Percentiles rank a stretch among this genome's conserved stretches.
These are phyloP conservation scores for Xiphophorus hellerii DNA, from an alignment of 2,113 vertebrate species.

Conservation along the genomic window DNA sequence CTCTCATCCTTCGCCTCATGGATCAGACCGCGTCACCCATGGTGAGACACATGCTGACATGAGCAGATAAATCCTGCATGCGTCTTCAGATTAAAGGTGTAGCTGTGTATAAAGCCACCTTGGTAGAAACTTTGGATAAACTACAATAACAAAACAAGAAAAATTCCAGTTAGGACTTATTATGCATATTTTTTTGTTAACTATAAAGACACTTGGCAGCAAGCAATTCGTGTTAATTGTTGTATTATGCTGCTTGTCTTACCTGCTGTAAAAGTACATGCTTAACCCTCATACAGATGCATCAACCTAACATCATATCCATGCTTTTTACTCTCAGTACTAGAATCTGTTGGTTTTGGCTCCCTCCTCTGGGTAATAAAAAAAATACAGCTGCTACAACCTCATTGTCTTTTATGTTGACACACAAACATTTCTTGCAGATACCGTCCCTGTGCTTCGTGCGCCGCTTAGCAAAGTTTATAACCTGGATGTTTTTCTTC, in stretches of 20 bases:
- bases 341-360: slow-evolving; percentile 12
- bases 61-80: not conserved
- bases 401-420: slow-evolving; percentile 4
- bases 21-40: slow-evolving; percentile 86
- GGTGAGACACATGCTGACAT: slow-evolving; percentile 78
- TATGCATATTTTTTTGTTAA: not conserved
- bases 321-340: slow-evolving; percentile 4
- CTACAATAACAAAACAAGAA: not conserved
- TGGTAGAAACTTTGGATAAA: too few relatives aligned
- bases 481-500: not conserved
- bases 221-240: not conserved
- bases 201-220: not conserved
- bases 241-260: slow-evolving; percentile 8
- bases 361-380: slow-evolving; percentile 56
- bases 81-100: not conserved
- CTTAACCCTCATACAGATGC: not conserved
- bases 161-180: not conserved
- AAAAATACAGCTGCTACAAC: slow-evolving; percentile 5
- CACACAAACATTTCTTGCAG: slow-evolving; percentile 12
- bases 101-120: too few relatives aligned
- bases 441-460: slow-evolving; percentile 7
- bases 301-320: slow-evolving; percentile 1
- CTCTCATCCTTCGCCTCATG: slow-evolving; percentile 90
- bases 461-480: slow-evolving; percentile 37
- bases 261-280: not conserved